These are phyloP conservation scores for Dromaius novaehollandiae DNA, from an alignment of 2,113 vertebrate species.

Conservation along the genomic window DNA sequence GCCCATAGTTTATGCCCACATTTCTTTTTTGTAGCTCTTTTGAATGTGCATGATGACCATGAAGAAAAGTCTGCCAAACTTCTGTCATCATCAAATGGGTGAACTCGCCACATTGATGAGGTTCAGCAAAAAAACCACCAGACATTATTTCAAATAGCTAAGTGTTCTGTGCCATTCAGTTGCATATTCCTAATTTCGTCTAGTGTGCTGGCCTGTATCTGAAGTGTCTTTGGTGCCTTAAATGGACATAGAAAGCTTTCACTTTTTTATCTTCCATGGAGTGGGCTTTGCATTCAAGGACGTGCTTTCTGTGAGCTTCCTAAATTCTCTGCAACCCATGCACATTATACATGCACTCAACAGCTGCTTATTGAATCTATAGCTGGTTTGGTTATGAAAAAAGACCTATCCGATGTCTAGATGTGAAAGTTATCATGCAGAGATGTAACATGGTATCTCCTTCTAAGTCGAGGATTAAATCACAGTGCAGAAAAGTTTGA, in stretches of 20 bases:
- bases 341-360: no score
- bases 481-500: background rate
- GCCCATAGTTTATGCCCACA: background rate
- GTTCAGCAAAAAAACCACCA: background rate
- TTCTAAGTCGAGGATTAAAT: background rate
- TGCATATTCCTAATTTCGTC: background rate
- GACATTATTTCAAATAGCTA: fast-evolving
- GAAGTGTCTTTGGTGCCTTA: background rate
- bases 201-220: background rate
- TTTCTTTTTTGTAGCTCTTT: background rate
- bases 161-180: background rate
- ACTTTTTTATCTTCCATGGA: background rate
- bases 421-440: background rate
- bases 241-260: background rate
- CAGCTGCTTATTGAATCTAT: no score
- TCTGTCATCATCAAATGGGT: background rate
- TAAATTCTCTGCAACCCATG: background rate
- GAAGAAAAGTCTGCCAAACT: background rate
- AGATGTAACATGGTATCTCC: background rate
- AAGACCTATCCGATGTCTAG: background rate
- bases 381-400: background rate
- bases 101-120: background rate
- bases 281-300: background rate
- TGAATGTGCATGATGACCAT: background rate
- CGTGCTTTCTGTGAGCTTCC: background rate